Evolutionary conservation across 1,140 invertebrate species (phyloP), one percentile per base, ranked within the genome.

Genomic region (Drosophila sechellia): DNA sequence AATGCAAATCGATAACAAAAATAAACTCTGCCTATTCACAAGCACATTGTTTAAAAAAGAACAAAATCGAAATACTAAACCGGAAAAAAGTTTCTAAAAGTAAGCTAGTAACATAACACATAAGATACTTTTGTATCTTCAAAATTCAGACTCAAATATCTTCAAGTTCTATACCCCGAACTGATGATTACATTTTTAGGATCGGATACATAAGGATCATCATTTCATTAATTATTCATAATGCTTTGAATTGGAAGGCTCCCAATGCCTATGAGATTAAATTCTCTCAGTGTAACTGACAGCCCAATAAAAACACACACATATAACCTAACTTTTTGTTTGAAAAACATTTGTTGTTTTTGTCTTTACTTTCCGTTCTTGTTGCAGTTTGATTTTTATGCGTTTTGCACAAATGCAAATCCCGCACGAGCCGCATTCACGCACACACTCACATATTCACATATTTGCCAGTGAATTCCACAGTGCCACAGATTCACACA

Each of bases 1-100:
- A 73, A 73, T 63, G 65, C 65, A 75, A 86, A 86, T 87, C 81
- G 87, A 86, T 87, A 86, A 45, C 81, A 75, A 83, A 71, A 71
- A 71, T 70, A 71, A 71, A 70, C 64, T 13, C 49, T 55, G 61
- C 34, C 66, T 42, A 49, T 65, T n/a, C n/a, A n/a, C n/a, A n/a
- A n/a, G 20, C 52, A 49, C 35, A 57, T 52, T 71, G 43, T 48
- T 57, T 49, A 54, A 68, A 66, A 46, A 66, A 39, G 42, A 56
- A 68, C 74, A 65, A 48, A 34, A 27, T 37, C 4, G 2, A 15
- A 31, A 27, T 4, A 13, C 1, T 13, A n/a, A 43, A 27, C 22
- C n/a, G 2, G 6, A 15, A n/a, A 27, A 5, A 48, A 27, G 46
- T 11, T 25, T 4, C 3, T 2, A 5, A 55, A 27, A 22, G 20